Base-by-base conservation (phyloP, 2,888 invertebrate genomes). In the Microplitis deprimator region DNA sequence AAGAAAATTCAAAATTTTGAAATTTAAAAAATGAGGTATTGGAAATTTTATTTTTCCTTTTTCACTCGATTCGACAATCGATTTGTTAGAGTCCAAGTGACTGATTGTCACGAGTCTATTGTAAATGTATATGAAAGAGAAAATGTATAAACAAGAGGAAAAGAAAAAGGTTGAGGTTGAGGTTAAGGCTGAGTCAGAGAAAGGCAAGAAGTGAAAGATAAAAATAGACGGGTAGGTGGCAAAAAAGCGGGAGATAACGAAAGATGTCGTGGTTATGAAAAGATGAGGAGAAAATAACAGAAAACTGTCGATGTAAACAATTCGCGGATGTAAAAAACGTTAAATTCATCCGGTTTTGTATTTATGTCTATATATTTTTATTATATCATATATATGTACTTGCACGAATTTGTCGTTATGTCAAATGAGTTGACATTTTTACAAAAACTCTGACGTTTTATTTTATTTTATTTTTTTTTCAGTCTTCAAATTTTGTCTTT, bases 321-420 rank as follows among this genome's bases (percentile, higher is more conserved):
- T 88, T 82, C 83, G 41, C 82, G 79, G 85, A 86, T 88, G 89
- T 89, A 89, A 89, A 62, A 89, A 89, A 89, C 88, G 87, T 89
- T 85, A 88, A 89, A 89, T 89, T 88, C 88, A 89, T 88, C 88
- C 87, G 87, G 87, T 86, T 88, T 88, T 88, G 89, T 88, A 84
- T 62, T 62, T n/a, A n/a, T 16, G 4, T 29, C 20, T 20, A 29
- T 29, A 29, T 29, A 29, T 29, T 29, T 29, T 29, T 29, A 29
- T 29, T 29, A 4, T 29, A 4, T 29, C 4, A 4, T 29, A 29
- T 29, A 29, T 29, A 29, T 4, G 29, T 29, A 29, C 29, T 29
- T 29, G 2, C 2, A 29, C 29, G 29, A 3, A 29, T 29, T 29
- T 29, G 29, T 29, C 29, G 1, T 29, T 29, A 29, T 29, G 29